Base-by-base conservation (phyloP, 2,888 invertebrate species). In the Chouioia cunea region DNA sequence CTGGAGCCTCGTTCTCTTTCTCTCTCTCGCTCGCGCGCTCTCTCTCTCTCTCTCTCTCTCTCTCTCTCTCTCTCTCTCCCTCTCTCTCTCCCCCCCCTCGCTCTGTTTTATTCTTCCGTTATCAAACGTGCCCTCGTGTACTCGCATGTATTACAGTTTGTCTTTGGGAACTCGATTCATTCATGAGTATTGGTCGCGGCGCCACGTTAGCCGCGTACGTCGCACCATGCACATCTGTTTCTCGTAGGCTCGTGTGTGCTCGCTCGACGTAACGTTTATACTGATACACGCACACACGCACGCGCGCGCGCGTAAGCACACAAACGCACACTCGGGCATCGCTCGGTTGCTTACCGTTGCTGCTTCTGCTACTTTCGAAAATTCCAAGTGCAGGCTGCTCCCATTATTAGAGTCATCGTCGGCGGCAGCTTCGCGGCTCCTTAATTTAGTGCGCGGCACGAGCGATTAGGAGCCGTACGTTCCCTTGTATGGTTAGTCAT, bases 81-180 rank as follows among this genome's bases (percentile, higher is more conserved):
- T 46, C 43, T 43, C n/a, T n/a, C n/a, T n/a, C n/a, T n/a, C n/a
- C 15, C 16, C 27, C 36, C 47, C 15, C 27, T 43, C 47, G 15
- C 10, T 57, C 36, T 59, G 36, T 70, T 63, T 44, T 16, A 53
- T 47, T 58, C 46, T 47, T 22, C 23, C 65, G 18, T 54, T 54
- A 27, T 56, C 60, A 27, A 15, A 43, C 59, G 56, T 18, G 50
- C 48, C 48, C 22, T 46, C 50, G 27, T 47, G 23, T 47, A 36
- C 43, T 16, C 27, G 16, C 52, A 27, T 58, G n/a, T n/a, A 64
- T 64, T 69, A 46, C 52, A 22, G 46, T 47, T 36, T 36, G 36
- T 36, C 69, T 52, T 53, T 58, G 20, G 36, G 4, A 46, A 53
- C 52, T 69, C 58, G 64, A 64, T 69, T 69, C 69, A 69, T 69